These are phyloP conservation scores for Enoplosus armatus DNA, from an alignment of 2,797 vertebrate genomes.

Conservation along the genomic window DNA sequence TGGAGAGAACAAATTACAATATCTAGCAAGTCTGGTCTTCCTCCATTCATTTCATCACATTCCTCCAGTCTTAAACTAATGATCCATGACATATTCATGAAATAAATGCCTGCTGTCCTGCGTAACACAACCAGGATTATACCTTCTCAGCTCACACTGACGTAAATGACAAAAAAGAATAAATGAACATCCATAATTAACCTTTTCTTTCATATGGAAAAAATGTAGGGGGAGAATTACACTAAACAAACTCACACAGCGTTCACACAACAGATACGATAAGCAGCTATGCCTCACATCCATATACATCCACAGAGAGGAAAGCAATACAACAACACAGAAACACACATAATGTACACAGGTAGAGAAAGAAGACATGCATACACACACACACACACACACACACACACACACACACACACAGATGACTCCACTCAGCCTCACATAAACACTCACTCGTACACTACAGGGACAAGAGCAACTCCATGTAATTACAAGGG, in stretches of 20 bases:
- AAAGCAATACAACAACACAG: background rate
- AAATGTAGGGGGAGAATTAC: background rate
- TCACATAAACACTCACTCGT: background rate
- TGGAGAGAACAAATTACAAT: conserved; percentile 11
- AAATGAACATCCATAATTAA: background rate
- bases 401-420: background rate
- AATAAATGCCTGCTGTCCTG: conserved; percentile 10
- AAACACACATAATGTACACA: background rate
- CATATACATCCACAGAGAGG: background rate
- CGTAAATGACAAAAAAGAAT: conserved; percentile 10
- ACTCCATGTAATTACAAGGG: conserved; percentile 43
- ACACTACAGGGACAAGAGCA: conserved; percentile 4
- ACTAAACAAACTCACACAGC: background rate
- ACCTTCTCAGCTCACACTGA: background rate
- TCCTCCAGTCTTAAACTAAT: background rate
- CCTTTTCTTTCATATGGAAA: background rate
- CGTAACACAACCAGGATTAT: conserved; percentile 4
- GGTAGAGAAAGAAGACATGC: background rate
- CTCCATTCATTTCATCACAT: conserved; percentile 7
- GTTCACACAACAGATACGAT: background rate
- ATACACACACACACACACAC: background rate
- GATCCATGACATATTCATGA: background rate
- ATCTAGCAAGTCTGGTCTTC: background rate
- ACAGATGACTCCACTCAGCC: background rate
- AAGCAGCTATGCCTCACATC: background rate